These are phyloP conservation scores for Vanacampus margaritifer DNA, from an alignment of 2,113 vertebrate species.

Conservation along the genomic window DNA sequence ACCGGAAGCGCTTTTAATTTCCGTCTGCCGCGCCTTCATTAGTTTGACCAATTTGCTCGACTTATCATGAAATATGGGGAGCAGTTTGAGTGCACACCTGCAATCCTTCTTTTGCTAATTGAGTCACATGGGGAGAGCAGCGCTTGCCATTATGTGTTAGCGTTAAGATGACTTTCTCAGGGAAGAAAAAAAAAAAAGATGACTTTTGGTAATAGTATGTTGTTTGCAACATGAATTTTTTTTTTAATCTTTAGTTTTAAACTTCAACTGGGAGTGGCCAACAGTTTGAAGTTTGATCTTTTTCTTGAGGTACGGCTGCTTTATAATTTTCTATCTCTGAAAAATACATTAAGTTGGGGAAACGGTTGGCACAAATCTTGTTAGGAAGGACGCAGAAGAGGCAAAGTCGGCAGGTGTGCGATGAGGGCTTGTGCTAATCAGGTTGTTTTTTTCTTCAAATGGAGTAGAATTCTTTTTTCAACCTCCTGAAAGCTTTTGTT, in stretches of 20 bases:
- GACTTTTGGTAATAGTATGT: too few species aligned
- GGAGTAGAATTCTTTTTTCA: slow-evolving; percentile 8
- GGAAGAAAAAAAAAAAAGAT: too few species aligned
- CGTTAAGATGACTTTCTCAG: too few species aligned
- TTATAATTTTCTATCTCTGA: background rate
- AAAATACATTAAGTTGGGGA: background rate
- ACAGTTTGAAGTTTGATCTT: too few species aligned
- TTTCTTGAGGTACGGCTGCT: too few species aligned
- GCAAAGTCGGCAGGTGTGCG: background rate
- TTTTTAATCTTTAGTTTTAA: too few species aligned
- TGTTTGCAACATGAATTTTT: too few species aligned
- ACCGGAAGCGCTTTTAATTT: slow-evolving; percentile 6
- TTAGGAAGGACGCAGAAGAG: background rate
- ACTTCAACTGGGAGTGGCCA: too few species aligned
- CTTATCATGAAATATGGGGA: background rate
- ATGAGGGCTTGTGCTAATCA: slow-evolving; percentile 11
- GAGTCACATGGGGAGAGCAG: too few species aligned
- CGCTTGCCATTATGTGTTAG: too few species aligned
- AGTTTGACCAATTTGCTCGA: background rate
- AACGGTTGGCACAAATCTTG: background rate
- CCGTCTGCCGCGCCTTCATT: slow-evolving; percentile 13
- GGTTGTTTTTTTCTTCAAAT: background rate
- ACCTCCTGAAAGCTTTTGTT: background rate
- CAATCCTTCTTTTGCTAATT: too few species aligned
- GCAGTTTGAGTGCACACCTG: background rate